A percentile compares a stretch with the other conserved stretches of the same genome.
Evolutionary conservation across 1,140 invertebrate species (phyloP).

Genomic region (Penaeus indicus): DNA sequence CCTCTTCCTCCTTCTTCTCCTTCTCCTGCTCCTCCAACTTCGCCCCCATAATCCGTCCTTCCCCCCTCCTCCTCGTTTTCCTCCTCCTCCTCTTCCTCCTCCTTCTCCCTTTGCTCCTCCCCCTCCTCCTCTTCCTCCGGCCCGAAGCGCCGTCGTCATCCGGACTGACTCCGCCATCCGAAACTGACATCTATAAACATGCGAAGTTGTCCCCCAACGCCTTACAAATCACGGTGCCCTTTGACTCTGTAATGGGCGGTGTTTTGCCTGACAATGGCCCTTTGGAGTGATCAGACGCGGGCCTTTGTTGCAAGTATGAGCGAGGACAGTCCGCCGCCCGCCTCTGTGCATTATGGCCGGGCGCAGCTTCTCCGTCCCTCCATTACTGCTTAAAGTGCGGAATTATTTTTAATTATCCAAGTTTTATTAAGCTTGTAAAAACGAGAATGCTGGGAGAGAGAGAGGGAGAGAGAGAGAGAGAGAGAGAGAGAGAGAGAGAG

Average conservation of each 20-base stretch:
- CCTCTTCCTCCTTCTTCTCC: neutral
- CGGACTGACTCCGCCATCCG: conserved; percentile 43
- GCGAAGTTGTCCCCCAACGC: conserved; percentile 50
- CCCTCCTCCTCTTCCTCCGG: neutral
- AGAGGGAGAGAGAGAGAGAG: neutral
- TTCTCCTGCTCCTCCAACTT: neutral
- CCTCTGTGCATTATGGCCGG: conserved; percentile 25
- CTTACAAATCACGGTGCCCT: conserved; percentile 60
- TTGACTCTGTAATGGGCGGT: conserved; percentile 60
- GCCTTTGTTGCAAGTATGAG: conserved; percentile 62
- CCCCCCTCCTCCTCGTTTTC: neutral
- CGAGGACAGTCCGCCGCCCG: conserved; percentile 42
- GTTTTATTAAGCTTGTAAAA: conserved; percentile 4
- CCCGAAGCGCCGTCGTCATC: conserved; percentile 19
- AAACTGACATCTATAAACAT: conserved; percentile 60
- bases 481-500: neutral
- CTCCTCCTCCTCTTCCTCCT: neutral
- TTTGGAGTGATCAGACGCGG: conserved; percentile 61
- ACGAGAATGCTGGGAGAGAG: neutral
- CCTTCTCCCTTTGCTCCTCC: neutral
- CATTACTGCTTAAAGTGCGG: neutral
- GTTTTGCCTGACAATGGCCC: conserved; percentile 61
- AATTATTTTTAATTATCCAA: conserved; percentile 56
- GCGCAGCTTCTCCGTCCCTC: neutral
- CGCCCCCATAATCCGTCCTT: neutral